These are phyloP conservation scores for Papio anubis DNA, from an alignment of 2,113 vertebrate genomes.

Conservation along the genomic window DNA sequence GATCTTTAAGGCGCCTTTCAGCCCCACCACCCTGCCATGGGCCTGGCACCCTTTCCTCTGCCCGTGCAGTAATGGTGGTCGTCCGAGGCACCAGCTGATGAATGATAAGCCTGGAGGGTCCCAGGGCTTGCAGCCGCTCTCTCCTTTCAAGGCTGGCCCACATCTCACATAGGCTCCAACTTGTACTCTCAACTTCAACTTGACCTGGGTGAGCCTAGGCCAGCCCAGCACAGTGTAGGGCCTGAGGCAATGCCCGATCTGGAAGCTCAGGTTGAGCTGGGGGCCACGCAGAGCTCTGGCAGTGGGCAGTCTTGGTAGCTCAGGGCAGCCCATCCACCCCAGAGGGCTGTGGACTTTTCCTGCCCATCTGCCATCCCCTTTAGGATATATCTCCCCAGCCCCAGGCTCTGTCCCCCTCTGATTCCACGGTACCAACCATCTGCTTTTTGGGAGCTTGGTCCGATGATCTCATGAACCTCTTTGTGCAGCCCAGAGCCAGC, in stretches of 20 bases:
- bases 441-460: not conserved
- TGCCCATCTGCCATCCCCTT: not conserved
- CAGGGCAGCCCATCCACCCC: not conserved
- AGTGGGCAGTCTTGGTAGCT: not conserved
- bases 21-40: not conserved
- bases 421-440: not conserved
- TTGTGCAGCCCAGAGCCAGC: not conserved
- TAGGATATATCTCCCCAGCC: not conserved
- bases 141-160: not conserved
- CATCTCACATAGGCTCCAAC: not conserved
- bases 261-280: not conserved
- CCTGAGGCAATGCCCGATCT: too few species aligned
- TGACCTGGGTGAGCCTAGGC: not conserved
- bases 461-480: not conserved
- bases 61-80: too few species aligned
- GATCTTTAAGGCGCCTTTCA: not conserved
- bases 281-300: not conserved
- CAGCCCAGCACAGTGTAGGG: not conserved
- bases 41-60: not conserved
- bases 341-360: not conserved
- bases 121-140: not conserved
- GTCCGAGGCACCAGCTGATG: accelerated
- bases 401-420: not conserved
- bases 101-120: not conserved
- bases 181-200: not conserved